Evolutionary conservation across 2,797 vertebrate genomes (phyloP).

Genomic region (Galago senegalensis): DNA sequence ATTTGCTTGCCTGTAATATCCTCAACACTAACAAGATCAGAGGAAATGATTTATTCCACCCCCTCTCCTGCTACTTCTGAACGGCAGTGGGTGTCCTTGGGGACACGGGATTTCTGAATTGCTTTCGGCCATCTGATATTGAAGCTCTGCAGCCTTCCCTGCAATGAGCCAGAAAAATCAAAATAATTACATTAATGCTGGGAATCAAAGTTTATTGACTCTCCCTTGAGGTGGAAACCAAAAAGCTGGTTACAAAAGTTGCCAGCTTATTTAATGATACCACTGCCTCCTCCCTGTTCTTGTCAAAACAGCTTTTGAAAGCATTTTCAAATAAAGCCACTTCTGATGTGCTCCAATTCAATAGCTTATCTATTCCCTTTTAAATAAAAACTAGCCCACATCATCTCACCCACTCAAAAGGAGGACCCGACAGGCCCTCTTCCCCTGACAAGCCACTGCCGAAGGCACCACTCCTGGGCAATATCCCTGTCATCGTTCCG

Average conservation of each 20-base stretch:
- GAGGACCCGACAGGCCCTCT: conserved; percentile 51
- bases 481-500: conserved; percentile 34
- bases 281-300: conserved; percentile 84
- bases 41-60: conserved; percentile 91
- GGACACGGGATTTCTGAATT: conserved; percentile 89
- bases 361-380: conserved; percentile 80
- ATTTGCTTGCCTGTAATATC: conserved; percentile 87
- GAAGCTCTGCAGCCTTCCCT: conserved; percentile 87
- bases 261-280: conserved; percentile 89
- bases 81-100: conserved; percentile 86
- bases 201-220: conserved; percentile 92
- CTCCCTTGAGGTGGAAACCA: conserved; percentile 90
- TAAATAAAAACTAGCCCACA: conserved; percentile 74
- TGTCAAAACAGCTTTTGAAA: conserved; percentile 88
- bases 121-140: conserved; percentile 91
- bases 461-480: conserved; percentile 67
- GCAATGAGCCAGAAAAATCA: conserved; percentile 86
- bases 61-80: conserved; percentile 88
- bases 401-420: conserved; percentile 75
- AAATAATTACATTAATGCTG: conserved; percentile 91
- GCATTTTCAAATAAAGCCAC: conserved; percentile 83
- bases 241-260: conserved; percentile 89
- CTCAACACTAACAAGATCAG: conserved; percentile 90
- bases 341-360: conserved; percentile 79
- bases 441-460: conserved; percentile 62